These are phyloP conservation scores for Morpho helenor DNA, from an alignment of 2,888 invertebrate genomes.

Conservation along the genomic window DNA sequence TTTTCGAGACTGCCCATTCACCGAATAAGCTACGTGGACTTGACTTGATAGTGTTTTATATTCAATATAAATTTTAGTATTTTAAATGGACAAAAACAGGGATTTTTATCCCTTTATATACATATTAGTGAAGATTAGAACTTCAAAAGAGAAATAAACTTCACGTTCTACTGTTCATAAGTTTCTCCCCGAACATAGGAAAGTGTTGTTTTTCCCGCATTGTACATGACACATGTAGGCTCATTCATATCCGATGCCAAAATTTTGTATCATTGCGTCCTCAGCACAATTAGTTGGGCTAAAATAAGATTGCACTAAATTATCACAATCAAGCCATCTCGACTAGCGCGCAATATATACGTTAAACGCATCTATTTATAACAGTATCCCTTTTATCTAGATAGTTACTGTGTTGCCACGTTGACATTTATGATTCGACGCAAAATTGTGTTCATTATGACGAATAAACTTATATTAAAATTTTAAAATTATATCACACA, in stretches of 20 bases:
- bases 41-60: too few species aligned
- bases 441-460: constrained; percentile 8
- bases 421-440: constrained; percentile 14
- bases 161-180: too few species aligned
- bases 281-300: constrained; percentile 62
- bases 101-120: too few species aligned
- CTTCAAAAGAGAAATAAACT: too few species aligned
- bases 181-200: too few species aligned
- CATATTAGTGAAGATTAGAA: too few species aligned
- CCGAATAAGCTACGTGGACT: too few species aligned
- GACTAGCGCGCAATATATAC: constrained; percentile 42
- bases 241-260: constrained; percentile 29
- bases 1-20: too few species aligned
- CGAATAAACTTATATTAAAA: too few species aligned
- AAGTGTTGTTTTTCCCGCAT: background rate
- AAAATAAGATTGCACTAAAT: constrained; percentile 62
- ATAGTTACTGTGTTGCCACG: constrained; percentile 23
- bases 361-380: constrained; percentile 31
- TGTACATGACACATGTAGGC: constrained; percentile 7
- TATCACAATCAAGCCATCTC: constrained; percentile 49
- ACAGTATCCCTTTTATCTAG: constrained; percentile 29
- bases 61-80: too few species aligned
- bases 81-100: too few species aligned
- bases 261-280: constrained; percentile 37
- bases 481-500: too few species aligned